Evolutionary conservation across 2,113 vertebrate genomes (phyloP), one percentile per base, ranked within the genome.

Genomic region (Ciconia boyciana): DNA sequence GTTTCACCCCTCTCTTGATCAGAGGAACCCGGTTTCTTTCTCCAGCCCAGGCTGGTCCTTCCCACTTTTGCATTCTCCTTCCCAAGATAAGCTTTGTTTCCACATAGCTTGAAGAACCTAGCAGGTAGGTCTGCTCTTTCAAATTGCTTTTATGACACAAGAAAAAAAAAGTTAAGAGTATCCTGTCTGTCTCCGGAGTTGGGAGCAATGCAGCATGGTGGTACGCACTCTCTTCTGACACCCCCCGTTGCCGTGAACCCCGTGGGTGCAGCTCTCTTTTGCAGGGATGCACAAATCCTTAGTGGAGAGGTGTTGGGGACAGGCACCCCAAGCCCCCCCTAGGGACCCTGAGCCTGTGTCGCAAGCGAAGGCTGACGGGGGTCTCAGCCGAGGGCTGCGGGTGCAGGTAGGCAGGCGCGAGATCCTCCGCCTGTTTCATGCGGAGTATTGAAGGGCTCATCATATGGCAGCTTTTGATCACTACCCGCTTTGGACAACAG

Each of bases 401-500:
- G 44, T n/a, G 16, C 44, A 46, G 71, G 49, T 11, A 2, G 2
- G 60, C 36, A 74, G 52, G 43, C 3, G 1, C 0, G 0, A 70
- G 71, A n/a, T 25, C 32, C 52, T 24, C 66, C 0, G 1, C 70
- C 46, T 28, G 11, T 49, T 90, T 84, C 41, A 52, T 18, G 46
- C 0, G 0, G 43, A 39, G 34, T 25, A 74, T 10, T 60, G 85
- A 86, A 90, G 57, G 74, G 46, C 41, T 83, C 32, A 66, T 44
- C 65, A 12, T 31, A 39, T 14, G 44, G 82, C 90, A 49, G 92
- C 58, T 96, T 96, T 96, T 88, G 82, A 84, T 96, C 57, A 74
- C 91, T 90, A 54, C 80, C 84, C 74, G 62, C 68, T 93, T 94
- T 97, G 95, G 95, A 92, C 8, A 51, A 75, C 51, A 77, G 76